Percentiles rank a stretch among this genome's conserved stretches.
These are phyloP conservation scores for Atta colombica DNA, from an alignment of 1,140 invertebrate species.

Conservation along the genomic window DNA sequence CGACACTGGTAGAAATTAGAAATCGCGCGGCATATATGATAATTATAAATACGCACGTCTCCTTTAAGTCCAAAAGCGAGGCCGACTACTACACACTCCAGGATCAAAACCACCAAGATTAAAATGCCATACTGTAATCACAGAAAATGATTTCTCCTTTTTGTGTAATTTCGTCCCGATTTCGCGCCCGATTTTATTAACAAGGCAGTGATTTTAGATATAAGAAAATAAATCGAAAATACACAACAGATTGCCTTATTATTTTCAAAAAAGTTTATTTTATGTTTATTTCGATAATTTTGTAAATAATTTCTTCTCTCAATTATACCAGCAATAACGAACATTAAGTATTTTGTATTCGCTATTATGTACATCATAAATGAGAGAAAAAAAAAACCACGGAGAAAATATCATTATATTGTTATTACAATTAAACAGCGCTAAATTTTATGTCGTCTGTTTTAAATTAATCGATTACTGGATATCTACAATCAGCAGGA, in stretches of 20 bases:
- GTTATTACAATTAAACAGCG: neutral
- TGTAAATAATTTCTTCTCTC: neutral
- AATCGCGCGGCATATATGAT: neutral
- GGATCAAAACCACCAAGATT: slow-evolving; percentile 90
- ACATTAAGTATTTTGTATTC: neutral
- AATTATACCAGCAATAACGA: neutral
- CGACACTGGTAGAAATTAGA: neutral
- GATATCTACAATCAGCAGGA: neutral
- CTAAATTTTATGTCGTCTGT: neutral
- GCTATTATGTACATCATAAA: neutral
- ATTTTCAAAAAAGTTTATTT: neutral
- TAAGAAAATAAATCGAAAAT: neutral
- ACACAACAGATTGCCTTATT: neutral
- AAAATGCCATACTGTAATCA: slow-evolving; percentile 90
- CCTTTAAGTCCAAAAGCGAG: slow-evolving; percentile 90
- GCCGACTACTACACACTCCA: slow-evolving; percentile 91
- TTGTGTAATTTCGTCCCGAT: slow-evolving; percentile 1
- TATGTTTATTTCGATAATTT: neutral
- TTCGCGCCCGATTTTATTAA: neutral
- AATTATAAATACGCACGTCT: slow-evolving; percentile 87
- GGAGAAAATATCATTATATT: neutral
- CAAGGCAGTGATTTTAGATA: neutral
- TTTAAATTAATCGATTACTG: neutral
- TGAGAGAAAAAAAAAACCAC: neutral
- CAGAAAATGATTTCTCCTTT: slow-evolving; percentile 43